Conservation (phyloP, 2,113 vertebrate species). For the Benitochromis conjunctus region DNA sequence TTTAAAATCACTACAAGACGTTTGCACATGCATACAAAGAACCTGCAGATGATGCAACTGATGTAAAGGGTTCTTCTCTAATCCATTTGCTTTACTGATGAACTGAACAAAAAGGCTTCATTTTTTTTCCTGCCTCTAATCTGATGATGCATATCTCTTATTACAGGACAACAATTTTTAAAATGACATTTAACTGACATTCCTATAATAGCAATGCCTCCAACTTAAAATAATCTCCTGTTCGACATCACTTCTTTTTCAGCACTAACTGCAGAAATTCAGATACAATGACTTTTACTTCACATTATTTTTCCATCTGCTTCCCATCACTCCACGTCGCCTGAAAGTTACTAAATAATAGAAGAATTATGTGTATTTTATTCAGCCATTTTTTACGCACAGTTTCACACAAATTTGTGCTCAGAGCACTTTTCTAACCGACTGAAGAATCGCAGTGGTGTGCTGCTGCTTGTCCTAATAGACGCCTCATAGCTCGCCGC, state of each 20-base stretch:
- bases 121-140: neutral
- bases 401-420: conserved; percentile 74
- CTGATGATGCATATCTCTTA: neutral
- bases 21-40: neutral
- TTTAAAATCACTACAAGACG: neutral
- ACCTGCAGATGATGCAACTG: neutral
- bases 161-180: accelerated
- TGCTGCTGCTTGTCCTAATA: conserved; percentile 49
- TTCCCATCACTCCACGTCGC: conserved; percentile 55
- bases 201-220: neutral
- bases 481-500: conserved; percentile 48
- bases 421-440: conserved; percentile 68
- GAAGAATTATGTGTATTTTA: conserved; percentile 69
- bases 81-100: neutral
- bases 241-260: neutral
- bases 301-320: conserved; percentile 6
- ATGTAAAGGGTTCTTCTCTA: neutral
- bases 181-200: neutral
- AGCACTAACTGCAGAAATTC: neutral
- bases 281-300: neutral
- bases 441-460: conserved; percentile 56
- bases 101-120: neutral
- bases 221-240: neutral
- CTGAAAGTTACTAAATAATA: conserved; percentile 76
- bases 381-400: conserved; percentile 71